Evolutionary conservation across 2,797 vertebrate genomes (phyloP), one percentile per base, ranked within the genome.

Genomic region (Enteromius thamalakanensis): DNA sequence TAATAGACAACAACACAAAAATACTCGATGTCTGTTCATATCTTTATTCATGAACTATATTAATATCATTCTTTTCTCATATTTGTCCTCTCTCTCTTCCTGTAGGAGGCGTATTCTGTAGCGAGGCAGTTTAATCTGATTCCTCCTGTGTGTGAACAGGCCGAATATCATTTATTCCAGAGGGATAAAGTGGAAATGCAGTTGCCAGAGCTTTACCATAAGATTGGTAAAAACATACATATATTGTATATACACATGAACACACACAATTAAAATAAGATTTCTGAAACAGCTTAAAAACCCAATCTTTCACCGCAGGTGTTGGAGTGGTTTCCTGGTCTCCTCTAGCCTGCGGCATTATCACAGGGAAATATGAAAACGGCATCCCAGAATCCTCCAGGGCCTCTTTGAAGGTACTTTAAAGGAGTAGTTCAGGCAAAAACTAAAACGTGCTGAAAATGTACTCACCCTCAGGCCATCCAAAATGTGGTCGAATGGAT

Each of bases 251-350:
- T 23, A 12, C 34, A 26, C 26, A 64, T 60, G 55, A n/a, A 58
- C 37, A 26, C 4, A 9, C 55, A 55, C 40, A 23, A 21, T 60
- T 26, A 26, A 65, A 71, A 79, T 23, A 21, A 8, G 40, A 58
- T 26, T 10, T 53, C 19, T 75, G 45, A 74, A 42, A 67, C 23
- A 65, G 47, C 42, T 23, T 47, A 74, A 51, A 74, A 53, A 32
- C 71, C n/a, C 75, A 76, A 7, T 58, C 29, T 55, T 83, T 68
- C n/a, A 15, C 84, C 58, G 14, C 84, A 99, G 98, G 98, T 60
- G 97, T 99, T 6, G 98, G 98, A 19, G 98, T 98, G n/a, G 97
- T 99, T 90, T 99, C 98, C 0, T 99, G 98, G 98, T 99, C 98
- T 21, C 98, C 98, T 0, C 93, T 99, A 71, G 98, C 98, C 87